Percentiles rank a stretch among this genome's conserved stretches.
Conservation (phyloP, 2,888 invertebrate genomes). For the Ophion costatus region DNA sequence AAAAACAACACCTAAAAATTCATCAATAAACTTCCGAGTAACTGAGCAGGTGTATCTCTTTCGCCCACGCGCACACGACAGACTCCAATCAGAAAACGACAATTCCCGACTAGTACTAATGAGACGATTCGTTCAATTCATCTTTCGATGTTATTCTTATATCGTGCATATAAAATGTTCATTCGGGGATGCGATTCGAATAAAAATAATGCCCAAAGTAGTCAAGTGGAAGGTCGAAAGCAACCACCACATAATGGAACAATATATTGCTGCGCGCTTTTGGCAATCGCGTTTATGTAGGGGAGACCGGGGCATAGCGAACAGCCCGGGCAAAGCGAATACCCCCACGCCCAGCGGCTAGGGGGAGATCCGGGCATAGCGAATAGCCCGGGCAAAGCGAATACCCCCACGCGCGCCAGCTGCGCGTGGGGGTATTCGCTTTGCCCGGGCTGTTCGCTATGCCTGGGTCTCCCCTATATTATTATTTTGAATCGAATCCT, state of each 20-base stretch:
- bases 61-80: not conserved
- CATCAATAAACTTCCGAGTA: too few relatives aligned
- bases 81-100: not conserved
- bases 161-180: slow-evolving; percentile 45
- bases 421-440: too few relatives aligned
- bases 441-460: too few relatives aligned
- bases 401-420: too few relatives aligned
- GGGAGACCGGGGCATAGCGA: too few relatives aligned
- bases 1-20: not conserved
- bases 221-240: not conserved
- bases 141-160: slow-evolving; percentile 17
- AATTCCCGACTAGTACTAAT: not conserved
- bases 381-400: too few relatives aligned
- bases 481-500: slow-evolving; percentile 66
- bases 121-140: not conserved
- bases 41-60: not conserved
- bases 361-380: too few relatives aligned
- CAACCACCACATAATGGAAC: not conserved
- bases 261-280: not conserved
- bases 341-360: too few relatives aligned
- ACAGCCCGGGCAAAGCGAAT: too few relatives aligned
- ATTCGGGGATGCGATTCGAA: slow-evolving; percentile 39
- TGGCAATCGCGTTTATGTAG: not conserved
- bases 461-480: not conserved
- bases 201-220: slow-evolving; percentile 28